phyloP scores from a whole-genome alignment of 2,113 vertebrate species.

The Neomonachus schauinslandi region DNA sequence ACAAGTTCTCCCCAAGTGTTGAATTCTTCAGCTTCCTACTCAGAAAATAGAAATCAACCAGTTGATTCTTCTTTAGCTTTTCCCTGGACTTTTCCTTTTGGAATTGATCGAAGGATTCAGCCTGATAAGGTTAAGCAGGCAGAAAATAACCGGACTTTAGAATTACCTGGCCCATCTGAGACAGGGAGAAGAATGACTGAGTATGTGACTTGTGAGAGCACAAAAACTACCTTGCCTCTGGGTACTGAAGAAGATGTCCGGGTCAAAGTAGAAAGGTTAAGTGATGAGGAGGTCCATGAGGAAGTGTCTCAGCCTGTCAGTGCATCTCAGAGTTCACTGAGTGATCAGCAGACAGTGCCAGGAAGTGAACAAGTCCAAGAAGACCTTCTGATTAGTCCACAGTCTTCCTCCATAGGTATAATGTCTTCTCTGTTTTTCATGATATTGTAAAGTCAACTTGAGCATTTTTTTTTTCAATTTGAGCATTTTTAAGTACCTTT shows the following conservation, averaged over 20 bases:
- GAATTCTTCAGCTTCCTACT: conserved; percentile 94
- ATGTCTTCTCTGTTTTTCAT: conserved; percentile 39
- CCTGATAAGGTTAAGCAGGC: conserved; percentile 95
- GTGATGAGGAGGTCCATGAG: conserved; percentile 97
- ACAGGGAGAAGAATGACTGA: conserved; percentile 91
- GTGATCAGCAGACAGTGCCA: conserved; percentile 98
- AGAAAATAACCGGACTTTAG: conserved; percentile 94
- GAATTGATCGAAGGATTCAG: conserved; percentile 95
- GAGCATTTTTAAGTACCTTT: conserved; percentile 26
- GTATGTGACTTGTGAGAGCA: conserved; percentile 96
- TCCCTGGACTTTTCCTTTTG: conserved; percentile 98
- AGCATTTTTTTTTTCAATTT: neutral
- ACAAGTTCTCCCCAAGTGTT: conserved; percentile 95
- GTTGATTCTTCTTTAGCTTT: conserved; percentile 98
- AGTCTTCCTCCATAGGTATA: conserved; percentile 98
- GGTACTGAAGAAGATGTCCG: conserved; percentile 94
- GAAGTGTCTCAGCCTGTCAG: conserved; percentile 96
- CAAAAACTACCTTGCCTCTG: conserved; percentile 90
- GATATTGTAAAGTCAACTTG: neutral
- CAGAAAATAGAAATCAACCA: conserved; percentile 92
- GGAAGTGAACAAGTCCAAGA: conserved; percentile 98
- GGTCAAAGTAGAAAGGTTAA: conserved; percentile 97
- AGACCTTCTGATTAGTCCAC: conserved; percentile 98
- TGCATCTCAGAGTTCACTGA: conserved; percentile 97
- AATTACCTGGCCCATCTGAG: conserved; percentile 92